Evolutionary conservation across 2,113 vertebrate species (phyloP).

Genomic region (Promerops cafer): DNA sequence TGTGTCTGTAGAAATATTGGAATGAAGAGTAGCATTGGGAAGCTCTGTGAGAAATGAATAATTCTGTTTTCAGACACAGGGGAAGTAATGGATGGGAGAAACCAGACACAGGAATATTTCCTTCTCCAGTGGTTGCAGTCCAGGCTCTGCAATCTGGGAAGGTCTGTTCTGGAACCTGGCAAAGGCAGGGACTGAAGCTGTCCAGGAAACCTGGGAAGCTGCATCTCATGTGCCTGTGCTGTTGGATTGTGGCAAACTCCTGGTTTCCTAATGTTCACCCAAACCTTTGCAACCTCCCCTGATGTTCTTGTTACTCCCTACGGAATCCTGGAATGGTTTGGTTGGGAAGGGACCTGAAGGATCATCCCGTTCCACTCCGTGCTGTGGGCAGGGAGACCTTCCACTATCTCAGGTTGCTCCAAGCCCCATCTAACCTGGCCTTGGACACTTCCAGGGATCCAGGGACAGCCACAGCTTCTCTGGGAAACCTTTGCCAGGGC

Average conservation of each 20-base stretch:
- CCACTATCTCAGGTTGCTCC: neutral
- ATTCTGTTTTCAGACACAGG: neutral
- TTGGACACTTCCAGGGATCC: neutral
- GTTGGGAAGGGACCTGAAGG: neutral
- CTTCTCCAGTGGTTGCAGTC: neutral
- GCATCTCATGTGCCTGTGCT: neutral
- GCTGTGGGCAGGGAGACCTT: neutral
- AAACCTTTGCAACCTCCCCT: neutral
- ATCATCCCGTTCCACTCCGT: rapidly evolving
- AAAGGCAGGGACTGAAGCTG: neutral
- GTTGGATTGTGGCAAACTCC: neutral
- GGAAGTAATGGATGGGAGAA: neutral
- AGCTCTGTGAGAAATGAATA: neutral
- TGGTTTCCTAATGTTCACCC: rapidly evolving
- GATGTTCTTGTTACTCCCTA: neutral
- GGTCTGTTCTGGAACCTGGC: neutral
- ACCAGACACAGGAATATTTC: neutral
- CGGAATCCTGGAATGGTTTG: neutral
- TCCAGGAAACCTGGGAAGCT: neutral
- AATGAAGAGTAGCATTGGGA: neutral
- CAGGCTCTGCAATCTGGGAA: neutral
- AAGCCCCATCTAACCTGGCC: rapidly evolving
- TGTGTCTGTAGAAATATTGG: neutral
- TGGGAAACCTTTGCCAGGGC: rapidly evolving
- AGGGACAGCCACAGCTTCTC: neutral